Conservation (phyloP, 2,888 invertebrate species). For the Drosophila parthenogenetica region DNA sequence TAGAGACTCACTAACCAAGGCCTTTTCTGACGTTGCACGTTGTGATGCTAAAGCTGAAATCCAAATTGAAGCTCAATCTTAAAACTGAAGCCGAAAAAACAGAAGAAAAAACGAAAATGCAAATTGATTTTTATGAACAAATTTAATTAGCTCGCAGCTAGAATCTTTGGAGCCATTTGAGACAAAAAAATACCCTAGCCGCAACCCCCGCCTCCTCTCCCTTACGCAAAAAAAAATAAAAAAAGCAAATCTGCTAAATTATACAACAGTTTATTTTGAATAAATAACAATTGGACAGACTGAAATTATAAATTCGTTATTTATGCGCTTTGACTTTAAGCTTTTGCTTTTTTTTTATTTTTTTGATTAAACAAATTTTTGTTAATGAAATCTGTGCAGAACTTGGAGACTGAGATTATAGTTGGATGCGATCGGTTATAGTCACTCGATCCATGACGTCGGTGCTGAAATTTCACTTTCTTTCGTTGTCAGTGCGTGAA, state of each 20-base stretch:
- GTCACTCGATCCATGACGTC: constrained; percentile 38
- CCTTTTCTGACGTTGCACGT: constrained; percentile 77
- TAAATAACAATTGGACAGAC: constrained; percentile 50
- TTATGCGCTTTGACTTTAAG: background rate
- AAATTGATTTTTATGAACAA: constrained; percentile 81
- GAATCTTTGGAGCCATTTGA: constrained; percentile 53
- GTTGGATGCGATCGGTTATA: background rate
- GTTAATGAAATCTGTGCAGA: constrained; percentile 7
- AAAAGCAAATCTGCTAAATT: constrained; percentile 53
- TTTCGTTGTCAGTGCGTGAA: constrained; percentile 40
- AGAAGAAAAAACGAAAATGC: constrained; percentile 60
- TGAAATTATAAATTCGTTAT: constrained; percentile 15
- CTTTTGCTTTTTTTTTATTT: constrained; percentile 6
- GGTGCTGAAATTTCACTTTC: constrained; percentile 57
- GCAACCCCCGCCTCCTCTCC: too few species aligned
- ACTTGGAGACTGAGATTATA: too few species aligned
- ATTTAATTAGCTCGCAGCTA: constrained; percentile 82
- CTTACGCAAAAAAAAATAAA: background rate
- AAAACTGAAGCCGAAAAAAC: constrained; percentile 9
- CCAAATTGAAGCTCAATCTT: background rate
- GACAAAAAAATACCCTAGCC: constrained; percentile 17
- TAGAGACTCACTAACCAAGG: constrained; percentile 64
- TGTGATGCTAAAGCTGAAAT: background rate
- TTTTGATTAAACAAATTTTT: background rate
- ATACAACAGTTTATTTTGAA: constrained; percentile 59